Conservation (phyloP, 1,140 invertebrate genomes). For the Cepaea nemoralis region DNA sequence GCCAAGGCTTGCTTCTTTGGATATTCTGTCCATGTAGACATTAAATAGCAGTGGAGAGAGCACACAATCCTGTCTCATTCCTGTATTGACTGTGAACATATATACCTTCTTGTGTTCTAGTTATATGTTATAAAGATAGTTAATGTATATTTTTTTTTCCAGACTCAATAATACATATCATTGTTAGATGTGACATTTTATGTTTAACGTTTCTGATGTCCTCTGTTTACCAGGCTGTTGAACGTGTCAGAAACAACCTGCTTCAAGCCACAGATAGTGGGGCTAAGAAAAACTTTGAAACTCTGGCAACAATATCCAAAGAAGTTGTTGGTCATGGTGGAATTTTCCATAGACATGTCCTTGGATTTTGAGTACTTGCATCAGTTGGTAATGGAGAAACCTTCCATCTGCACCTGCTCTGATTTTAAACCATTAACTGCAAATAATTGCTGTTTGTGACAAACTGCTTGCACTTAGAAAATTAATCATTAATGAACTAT, state of each 20-base stretch:
- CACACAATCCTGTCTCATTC: too few species aligned
- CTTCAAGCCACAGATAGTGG: constrained; percentile 73
- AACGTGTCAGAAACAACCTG: constrained; percentile 81
- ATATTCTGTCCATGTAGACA: too few species aligned
- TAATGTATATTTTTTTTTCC: neutral
- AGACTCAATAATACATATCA: neutral
- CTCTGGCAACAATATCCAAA: constrained; percentile 80
- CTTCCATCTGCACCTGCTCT: constrained; percentile 79
- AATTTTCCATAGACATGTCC: constrained; percentile 79
- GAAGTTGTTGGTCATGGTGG: constrained; percentile 81
- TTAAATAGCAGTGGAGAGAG: too few species aligned
- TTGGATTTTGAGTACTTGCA: constrained; percentile 51
- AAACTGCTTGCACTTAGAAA: too few species aligned
- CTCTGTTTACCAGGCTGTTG: constrained; percentile 77
- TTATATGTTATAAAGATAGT: neutral
- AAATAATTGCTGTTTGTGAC: too few species aligned
- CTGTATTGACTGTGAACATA: too few species aligned
- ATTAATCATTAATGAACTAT: neutral
- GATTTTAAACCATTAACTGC: too few species aligned
- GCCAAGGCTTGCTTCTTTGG: too few species aligned
- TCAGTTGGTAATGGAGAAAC: constrained; percentile 80
- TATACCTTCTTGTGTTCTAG: too few species aligned
- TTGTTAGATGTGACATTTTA: neutral
- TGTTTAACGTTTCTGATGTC: neutral
- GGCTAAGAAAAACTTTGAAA: constrained; percentile 78